Percentiles rank a stretch among this genome's conserved stretches.
phyloP scores from a whole-genome alignment of 2,888 invertebrate genomes.

The Sinotaia quadrata region DNA sequence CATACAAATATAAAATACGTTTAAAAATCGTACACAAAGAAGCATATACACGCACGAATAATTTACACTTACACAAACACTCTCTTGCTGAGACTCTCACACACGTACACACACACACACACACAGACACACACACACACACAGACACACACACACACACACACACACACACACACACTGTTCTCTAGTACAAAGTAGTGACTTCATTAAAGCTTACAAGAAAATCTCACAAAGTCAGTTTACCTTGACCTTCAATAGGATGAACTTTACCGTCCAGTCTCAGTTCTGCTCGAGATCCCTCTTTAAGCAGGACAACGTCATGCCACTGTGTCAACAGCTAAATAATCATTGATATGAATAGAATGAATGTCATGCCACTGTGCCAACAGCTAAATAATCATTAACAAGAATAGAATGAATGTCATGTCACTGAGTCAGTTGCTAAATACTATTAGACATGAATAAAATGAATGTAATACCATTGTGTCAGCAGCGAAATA shows the following conservation, averaged over 20 bases:
- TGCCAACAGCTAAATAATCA: conserved; percentile 29
- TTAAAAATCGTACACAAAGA: background rate
- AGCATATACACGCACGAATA: conserved; percentile 2
- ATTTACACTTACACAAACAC: background rate
- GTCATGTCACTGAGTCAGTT: conserved; percentile 36
- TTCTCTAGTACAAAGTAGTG: background rate
- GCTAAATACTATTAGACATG: no score
- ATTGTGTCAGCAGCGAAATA: conserved; percentile 29
- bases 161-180: conserved; percentile 7
- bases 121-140: background rate
- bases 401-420: no score
- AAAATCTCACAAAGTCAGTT: background rate
- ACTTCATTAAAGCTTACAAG: background rate
- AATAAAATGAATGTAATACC: conserved; percentile 43
- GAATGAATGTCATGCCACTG: conserved; percentile 41
- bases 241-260: conserved; percentile 35
- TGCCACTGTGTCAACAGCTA: conserved; percentile 39
- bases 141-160: conserved; percentile 1
- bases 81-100: conserved; percentile 1
- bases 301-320: conserved; percentile 37
- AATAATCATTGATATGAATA: no score
- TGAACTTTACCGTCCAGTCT: conserved; percentile 34
- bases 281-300: conserved; percentile 33
- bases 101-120: conserved; percentile 9
- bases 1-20: background rate